Evolutionary conservation across 2,888 invertebrate genomes (phyloP).

Genomic region (Ischnura elegans): DNA sequence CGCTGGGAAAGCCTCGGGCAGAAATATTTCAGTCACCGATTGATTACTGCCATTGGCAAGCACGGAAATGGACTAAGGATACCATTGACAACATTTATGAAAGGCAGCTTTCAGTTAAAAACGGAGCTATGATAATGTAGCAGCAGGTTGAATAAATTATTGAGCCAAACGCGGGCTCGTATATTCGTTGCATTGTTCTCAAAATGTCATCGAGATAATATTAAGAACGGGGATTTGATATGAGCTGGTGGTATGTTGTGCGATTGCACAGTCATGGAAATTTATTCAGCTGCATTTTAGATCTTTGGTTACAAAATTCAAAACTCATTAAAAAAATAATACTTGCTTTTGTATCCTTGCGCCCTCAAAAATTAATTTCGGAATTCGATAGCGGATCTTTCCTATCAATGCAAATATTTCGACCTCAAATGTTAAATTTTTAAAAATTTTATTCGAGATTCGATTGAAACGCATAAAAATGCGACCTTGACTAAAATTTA

Average conservation of each 20-base stretch:
- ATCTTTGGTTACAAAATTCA: neutral
- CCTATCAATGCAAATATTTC: neutral
- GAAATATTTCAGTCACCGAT: no score
- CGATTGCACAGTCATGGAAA: neutral
- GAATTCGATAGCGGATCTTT: conserved; percentile 6
- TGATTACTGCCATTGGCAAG: no score
- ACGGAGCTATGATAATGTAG: no score
- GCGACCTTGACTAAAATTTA: neutral
- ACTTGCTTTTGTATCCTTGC: neutral
- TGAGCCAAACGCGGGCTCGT: neutral
- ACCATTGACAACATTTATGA: no score
- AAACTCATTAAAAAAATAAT: neutral
- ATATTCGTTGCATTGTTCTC: neutral
- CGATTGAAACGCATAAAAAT: neutral
- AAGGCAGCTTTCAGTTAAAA: no score
- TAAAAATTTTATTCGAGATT: neutral
- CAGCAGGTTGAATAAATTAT: neutral
- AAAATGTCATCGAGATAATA: no score
- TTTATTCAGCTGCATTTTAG: neutral
- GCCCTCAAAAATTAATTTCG: neutral
- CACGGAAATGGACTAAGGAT: no score
- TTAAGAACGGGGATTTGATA: neutral
- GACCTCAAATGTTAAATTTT: neutral
- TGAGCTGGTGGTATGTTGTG: neutral
- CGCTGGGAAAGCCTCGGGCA: no score